Evolutionary conservation across 1,140 invertebrate genomes (phyloP), one percentile per base, ranked within the genome.

Genomic region (Rhagoletis zephyria): DNA sequence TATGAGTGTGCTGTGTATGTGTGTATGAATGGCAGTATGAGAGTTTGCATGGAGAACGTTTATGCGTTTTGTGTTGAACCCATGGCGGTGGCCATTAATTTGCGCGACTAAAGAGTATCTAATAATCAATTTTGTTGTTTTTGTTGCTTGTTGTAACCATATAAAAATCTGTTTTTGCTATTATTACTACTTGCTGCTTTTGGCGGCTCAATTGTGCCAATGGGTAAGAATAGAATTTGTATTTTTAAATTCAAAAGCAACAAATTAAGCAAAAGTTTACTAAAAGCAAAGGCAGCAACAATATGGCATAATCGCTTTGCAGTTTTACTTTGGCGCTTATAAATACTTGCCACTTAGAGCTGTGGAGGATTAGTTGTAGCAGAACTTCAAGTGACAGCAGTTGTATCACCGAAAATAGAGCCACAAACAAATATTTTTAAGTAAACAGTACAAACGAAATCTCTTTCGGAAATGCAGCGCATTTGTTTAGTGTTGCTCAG

Each of bases 271-370:
- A 67, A 30, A 3, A 67, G 64, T 40, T 4, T 30, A 56, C 16
- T 51, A 81, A 81, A 48, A 45, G 7, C 6, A 7, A 48, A 10
- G 51, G 30, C 16, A 81, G 9, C 48, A 56, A 81, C 74, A 81
- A 59, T 81, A 81, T 59, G 67, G 67, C 16, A 16, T 74, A 74
- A 48, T 16, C 40, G 48, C 45, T 74, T 40, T 45, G 45, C 2
- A 12, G 42, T 16, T 74, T 74, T 45, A 74, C 40, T 74, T 14
- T 70, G 48, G 65, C 67, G 87, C 64, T 67, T 88, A 88, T 88
- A 88, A 88, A 88, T 88, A 88, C n/a, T 86, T 86, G 87, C 19
- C 59, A 59, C 64, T 74, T 74, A 86, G 61, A 12, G 45, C 67
- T 45, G 19, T 63, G 40, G n/a, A 85, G 70, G 67, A 86, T 74